Evolutionary conservation across 2,797 vertebrate genomes (phyloP), one percentile per base, ranked within the genome.

Genomic region (Danio albolineatus): DNA sequence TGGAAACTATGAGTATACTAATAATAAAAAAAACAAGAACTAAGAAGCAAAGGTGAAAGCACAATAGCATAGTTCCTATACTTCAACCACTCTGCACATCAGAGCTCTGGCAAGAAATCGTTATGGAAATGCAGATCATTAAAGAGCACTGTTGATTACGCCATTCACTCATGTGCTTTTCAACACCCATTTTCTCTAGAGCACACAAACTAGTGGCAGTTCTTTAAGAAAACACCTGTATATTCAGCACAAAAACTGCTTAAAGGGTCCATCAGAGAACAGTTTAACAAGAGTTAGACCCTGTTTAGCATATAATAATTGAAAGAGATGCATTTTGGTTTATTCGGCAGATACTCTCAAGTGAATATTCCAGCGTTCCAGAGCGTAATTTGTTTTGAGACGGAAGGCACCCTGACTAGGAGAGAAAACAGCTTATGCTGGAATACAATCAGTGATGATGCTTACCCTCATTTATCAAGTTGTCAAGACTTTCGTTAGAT

Each of bases 61-160:
- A 19, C 21, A 36, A 43, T 46, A 36, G 56, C 54, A 59, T 64
- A 39, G 43, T 62, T 41, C 41, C 56, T 14, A 17, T 21, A 10
- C 17, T 43, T 78, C 57, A 79, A 75, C 28, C 14, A 7, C 69
- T 79, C 70, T 67, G 62, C 51, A 64, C 41, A 64, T 75, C 72
- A 64, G 8, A 77, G 39, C 71, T 21, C 65, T n/a, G 39, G 39
- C 64, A 64, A 62, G 62, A 69, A 6, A 46, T 44, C 10, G 8
- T 75, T 67, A 79, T 84, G 80, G 53, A 79, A 82, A 76, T 82
- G 16, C 12, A 0, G 21, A 73, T 77, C 73, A 80, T 80, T 82
- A 77, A 54, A 59, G 19, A 73, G 2, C n/a, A 66, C 46, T 10
- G 0, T 16, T 65, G 57, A 79, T 67, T 65, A 53, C 46, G 61